These are phyloP conservation scores for Apomyelois bistriatella DNA, from an alignment of 2,888 invertebrate genomes.

Conservation along the genomic window DNA sequence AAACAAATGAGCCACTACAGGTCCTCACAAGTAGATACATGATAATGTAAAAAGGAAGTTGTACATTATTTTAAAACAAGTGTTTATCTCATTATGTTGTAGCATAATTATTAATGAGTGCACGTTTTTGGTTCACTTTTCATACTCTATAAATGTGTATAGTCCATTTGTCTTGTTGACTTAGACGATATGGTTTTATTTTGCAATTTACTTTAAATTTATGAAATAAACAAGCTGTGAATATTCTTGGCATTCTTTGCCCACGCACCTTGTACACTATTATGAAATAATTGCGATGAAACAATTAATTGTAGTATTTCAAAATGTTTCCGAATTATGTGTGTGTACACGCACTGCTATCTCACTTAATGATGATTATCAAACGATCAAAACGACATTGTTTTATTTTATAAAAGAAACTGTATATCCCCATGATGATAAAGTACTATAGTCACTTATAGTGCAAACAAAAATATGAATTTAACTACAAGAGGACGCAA, in stretches of 20 bases:
- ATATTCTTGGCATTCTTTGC: neutral
- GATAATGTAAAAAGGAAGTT: too few species aligned
- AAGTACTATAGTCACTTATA: too few species aligned
- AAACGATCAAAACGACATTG: slow-evolving; percentile 15
- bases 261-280: slow-evolving; percentile 19
- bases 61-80: too few species aligned
- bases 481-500: too few species aligned
- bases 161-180: neutral
- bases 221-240: slow-evolving; percentile 3
- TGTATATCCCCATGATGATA: neutral
- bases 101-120: too few species aligned
- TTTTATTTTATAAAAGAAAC: slow-evolving; percentile 12
- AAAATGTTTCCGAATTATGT: slow-evolving; percentile 30
- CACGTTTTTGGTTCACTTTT: too few species aligned
- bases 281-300: slow-evolving; percentile 18
- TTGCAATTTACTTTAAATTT: slow-evolving; percentile 1
- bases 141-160: too few species aligned
- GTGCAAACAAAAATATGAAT: too few species aligned
- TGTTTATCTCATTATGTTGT: too few species aligned
- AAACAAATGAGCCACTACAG: too few species aligned
- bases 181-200: neutral
- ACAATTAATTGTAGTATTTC: slow-evolving; percentile 25
- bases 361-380: slow-evolving; percentile 15
- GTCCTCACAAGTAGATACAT: too few species aligned
- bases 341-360: slow-evolving; percentile 27